Evolutionary conservation across 1,140 invertebrate species (phyloP).

Genomic region (Drosophila repleta): DNA sequence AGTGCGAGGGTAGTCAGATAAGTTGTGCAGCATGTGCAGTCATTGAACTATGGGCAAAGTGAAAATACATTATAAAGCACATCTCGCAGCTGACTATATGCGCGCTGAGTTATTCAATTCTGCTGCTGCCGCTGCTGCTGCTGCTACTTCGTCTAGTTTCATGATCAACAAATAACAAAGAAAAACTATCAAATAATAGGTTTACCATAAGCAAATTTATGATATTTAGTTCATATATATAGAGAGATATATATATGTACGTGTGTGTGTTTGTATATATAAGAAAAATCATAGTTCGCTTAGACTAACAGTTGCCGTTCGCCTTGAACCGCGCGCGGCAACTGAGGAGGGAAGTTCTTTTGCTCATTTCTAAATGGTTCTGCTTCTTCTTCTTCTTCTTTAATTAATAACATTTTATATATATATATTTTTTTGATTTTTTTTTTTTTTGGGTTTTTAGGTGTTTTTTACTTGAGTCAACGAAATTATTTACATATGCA

Average conservation of each 20-base stretch:
- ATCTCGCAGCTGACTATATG: slow-evolving; percentile 25
- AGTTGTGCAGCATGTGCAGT: too few relatives aligned
- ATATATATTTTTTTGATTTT: slow-evolving; percentile 1
- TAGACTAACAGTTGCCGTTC: slow-evolving; percentile 71
- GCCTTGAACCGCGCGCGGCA: slow-evolving; percentile 40
- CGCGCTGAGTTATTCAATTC: slow-evolving; percentile 13
- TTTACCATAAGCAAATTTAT: slow-evolving; percentile 27
- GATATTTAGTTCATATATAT: slow-evolving; percentile 32
- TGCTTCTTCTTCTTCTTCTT: slow-evolving; percentile 7
- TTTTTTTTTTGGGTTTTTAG: slow-evolving; percentile 35
- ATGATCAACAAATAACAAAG: slow-evolving; percentile 72
- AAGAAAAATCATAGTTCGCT: slow-evolving; percentile 73
- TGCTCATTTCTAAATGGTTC: slow-evolving; percentile 70
- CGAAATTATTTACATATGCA: slow-evolving; percentile 78
- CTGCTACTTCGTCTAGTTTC: slow-evolving; percentile 26
- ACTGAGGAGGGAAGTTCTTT: slow-evolving; percentile 80
- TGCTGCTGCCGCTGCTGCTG: background rate
- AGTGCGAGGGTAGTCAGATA: too few relatives aligned
- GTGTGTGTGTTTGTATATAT: slow-evolving; percentile 32
- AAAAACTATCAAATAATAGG: slow-evolving; percentile 62
- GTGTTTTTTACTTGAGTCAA: slow-evolving; percentile 58
- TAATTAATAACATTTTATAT: background rate
- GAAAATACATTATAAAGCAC: slow-evolving; percentile 1
- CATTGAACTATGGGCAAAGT: too few relatives aligned
- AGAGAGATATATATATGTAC: slow-evolving; percentile 49